Evolutionary conservation across 1,140 invertebrate species (phyloP).

Genomic region (Neodiprion lecontei): DNA sequence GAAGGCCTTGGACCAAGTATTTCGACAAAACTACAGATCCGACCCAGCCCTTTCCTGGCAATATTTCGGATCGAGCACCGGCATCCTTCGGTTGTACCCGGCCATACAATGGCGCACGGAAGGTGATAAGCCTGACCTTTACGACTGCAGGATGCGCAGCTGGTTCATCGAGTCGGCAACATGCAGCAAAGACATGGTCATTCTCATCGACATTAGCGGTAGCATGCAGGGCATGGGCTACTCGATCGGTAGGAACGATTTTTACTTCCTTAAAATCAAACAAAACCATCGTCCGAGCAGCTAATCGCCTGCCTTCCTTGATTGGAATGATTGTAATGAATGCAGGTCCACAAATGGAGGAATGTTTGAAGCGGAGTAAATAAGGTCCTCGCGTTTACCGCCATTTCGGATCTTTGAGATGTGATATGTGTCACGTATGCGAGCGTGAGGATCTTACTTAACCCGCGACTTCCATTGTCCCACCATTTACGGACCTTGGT

Average conservation of each 20-base stretch:
- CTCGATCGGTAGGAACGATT: constrained; percentile 68
- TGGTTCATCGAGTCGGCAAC: constrained; percentile 98
- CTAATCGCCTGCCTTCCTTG: no score
- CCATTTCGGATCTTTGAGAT: neutral
- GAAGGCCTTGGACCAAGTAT: constrained; percentile 81
- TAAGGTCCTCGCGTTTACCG: neutral
- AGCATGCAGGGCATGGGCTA: constrained; percentile 92
- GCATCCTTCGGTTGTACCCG: constrained; percentile 92
- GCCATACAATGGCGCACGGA: constrained; percentile 63
- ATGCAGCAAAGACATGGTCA: constrained; percentile 96
- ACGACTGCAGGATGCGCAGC: constrained; percentile 85
- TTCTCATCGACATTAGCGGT: constrained; percentile 94
- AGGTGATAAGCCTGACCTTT: constrained; percentile 66
- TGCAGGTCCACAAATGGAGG: no score
- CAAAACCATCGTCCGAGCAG: no score
- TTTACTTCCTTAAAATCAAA: no score
- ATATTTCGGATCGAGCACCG: constrained; percentile 92
- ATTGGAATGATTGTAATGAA: no score
- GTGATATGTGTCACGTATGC: neutral
- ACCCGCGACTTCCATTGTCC: neutral
- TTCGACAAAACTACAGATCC: constrained; percentile 82
- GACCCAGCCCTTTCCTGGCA: constrained; percentile 94
- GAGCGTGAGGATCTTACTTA: no score
- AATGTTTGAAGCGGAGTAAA: neutral
- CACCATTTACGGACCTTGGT: neutral